Percentiles rank a stretch among this genome's conserved stretches.
Conservation (phyloP, 2,888 invertebrate species). For the Marronus borbonicus region DNA sequence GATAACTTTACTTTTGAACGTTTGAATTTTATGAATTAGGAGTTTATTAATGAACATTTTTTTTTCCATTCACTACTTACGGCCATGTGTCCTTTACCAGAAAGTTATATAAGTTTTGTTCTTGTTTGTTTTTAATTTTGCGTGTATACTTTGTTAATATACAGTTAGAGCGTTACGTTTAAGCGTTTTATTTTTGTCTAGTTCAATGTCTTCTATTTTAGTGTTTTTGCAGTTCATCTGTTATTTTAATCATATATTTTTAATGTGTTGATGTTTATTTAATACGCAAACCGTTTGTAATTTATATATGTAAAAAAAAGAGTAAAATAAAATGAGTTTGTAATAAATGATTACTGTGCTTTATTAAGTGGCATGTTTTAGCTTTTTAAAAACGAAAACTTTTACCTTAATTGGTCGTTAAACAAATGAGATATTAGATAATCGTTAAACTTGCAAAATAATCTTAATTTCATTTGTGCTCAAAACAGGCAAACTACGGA, state of each 20-base stretch:
- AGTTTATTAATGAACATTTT: too few species aligned
- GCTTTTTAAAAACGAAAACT: too few species aligned
- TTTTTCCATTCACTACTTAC: too few species aligned
- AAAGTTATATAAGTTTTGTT: not conserved
- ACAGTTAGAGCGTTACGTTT: not conserved
- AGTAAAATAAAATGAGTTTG: conserved; percentile 10
- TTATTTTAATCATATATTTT: not conserved
- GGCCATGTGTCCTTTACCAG: too few species aligned
- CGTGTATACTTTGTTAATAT: not conserved
- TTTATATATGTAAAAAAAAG: conserved; percentile 5
- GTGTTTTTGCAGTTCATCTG: not conserved
- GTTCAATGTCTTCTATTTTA: not conserved
- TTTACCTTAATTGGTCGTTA: too few species aligned
- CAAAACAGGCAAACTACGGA: too few species aligned
- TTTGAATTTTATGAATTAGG: conserved; percentile 60
- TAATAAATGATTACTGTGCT: not conserved
- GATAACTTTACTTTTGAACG: conserved; percentile 82
- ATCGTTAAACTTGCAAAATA: too few species aligned
- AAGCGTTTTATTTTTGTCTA: not conserved
- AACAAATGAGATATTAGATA: too few species aligned
- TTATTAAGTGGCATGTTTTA: not conserved
- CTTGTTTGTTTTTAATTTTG: conserved; percentile 19
- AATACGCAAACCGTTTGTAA: conserved; percentile 23
- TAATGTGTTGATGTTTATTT: conserved; percentile 11
- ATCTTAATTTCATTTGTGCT: too few species aligned